These are phyloP conservation scores for Gorsachius goisagi DNA, from an alignment of 2,113 vertebrate genomes.

Conservation along the genomic window DNA sequence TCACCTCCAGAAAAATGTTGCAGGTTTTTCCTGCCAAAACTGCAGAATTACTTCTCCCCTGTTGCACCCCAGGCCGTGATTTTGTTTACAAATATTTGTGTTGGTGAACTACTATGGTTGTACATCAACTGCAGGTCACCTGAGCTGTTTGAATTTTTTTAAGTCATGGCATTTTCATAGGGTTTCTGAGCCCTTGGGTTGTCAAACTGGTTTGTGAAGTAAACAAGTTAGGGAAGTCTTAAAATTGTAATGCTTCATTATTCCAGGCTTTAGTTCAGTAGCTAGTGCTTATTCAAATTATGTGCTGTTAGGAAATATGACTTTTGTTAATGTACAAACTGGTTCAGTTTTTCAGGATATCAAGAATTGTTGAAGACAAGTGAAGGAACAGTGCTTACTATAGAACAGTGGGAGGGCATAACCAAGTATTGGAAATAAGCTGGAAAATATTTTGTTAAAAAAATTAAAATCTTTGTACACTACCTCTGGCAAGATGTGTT, in stretches of 20 bases:
- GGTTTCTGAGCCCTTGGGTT: not conserved
- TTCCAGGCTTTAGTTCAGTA: not conserved
- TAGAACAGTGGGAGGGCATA: not conserved
- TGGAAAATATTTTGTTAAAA: not conserved
- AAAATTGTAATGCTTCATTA: not conserved
- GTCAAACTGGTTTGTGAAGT: not conserved
- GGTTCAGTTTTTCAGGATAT: not conserved
- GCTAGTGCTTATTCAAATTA: not conserved
- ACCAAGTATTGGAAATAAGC: not conserved
- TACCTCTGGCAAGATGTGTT: not conserved
- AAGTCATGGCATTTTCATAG: not conserved
- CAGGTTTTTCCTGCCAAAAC: not conserved
- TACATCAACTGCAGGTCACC: not conserved
- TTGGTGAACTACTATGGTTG: not conserved
- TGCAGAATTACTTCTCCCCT: not conserved
- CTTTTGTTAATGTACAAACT: not conserved
- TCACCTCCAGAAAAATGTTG: not conserved
- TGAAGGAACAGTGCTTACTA: not conserved
- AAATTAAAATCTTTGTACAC: not conserved
- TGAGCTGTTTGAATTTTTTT: not conserved
- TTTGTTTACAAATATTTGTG: not conserved
- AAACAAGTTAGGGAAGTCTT: not conserved
- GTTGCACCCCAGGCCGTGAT: rapidly evolving
- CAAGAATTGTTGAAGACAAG: not conserved
- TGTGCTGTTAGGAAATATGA: not conserved